phyloP scores from a whole-genome alignment of 2,888 invertebrate genomes.

The Meliscaeva auricollis region DNA sequence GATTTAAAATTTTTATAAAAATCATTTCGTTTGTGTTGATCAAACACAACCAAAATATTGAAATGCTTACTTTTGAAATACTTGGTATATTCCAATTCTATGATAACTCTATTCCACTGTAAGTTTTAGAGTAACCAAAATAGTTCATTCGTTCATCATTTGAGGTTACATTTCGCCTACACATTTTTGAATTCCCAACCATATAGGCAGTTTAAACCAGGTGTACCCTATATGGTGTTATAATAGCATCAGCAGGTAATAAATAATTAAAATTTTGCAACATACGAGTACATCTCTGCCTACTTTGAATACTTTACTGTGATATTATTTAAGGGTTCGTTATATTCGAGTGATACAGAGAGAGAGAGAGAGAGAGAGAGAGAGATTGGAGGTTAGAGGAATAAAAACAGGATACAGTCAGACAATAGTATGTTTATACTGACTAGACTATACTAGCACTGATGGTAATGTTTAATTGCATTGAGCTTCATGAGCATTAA shows the following conservation, averaged over 20 bases:
- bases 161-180: slow-evolving; percentile 28
- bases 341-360: background rate
- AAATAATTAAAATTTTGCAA: slow-evolving; percentile 62
- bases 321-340: slow-evolving; percentile 14
- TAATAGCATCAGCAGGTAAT: slow-evolving; percentile 67
- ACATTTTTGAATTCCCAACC: slow-evolving; percentile 1
- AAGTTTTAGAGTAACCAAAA: background rate
- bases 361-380: background rate
- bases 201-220: background rate
- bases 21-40: too few relatives aligned
- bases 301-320: slow-evolving; percentile 13
- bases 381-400: too few relatives aligned
- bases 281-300: background rate
- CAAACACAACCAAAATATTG: too few relatives aligned
- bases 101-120: background rate
- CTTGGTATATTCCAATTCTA: background rate
- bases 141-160: background rate
- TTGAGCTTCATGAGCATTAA: background rate
- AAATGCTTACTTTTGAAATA: too few relatives aligned
- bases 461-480: background rate
- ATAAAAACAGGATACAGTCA: too few relatives aligned
- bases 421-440: background rate
- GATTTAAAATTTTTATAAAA: too few relatives aligned
- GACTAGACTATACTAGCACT: background rate
- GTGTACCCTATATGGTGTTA: slow-evolving; percentile 13